Evolutionary conservation across 1,140 invertebrate genomes (phyloP), one percentile per base, ranked within the genome.

Genomic region (Zaprionus ornatus): DNA sequence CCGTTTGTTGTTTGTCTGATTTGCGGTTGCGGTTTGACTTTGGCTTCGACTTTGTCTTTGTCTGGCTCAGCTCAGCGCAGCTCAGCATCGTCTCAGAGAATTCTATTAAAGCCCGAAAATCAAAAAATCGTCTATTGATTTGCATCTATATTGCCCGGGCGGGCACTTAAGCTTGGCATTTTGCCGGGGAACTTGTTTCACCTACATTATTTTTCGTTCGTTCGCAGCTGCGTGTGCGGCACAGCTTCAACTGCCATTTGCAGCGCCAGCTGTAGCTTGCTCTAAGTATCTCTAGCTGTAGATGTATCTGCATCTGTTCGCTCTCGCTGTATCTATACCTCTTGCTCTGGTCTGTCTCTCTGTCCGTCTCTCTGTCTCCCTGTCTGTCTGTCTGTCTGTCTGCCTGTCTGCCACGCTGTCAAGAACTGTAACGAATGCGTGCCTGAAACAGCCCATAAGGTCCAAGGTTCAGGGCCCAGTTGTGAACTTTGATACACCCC

Each of bases 181-280:
- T 84, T 69, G 73, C 60, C 74, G 81, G 29, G 52, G 69, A 90
- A 90, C 85, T 90, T 77, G 85, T 90, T 90, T 90, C 85, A 90
- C 85, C 85, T 90, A 90, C 85, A 90, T 90, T 82, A 67, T 71
- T 79, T 90, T 80, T 10, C 15, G n/a, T n/a, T 74, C 84, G 78
- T 87, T 88, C 81, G 84, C 78, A 90, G 85, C 80, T 84, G 85
- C 84, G 78, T 90, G 85, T 84, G 84, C 74, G 80, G 78, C 74
- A 70, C 35, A 32, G 19, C 32, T 54, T 32, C 48, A 57, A 45
- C 15, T n/a, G 40, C 40, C n/a, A 45, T 45, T 45, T 45, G 40
- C n/a, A 45, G 15, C 40, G 17, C 45, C 17, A 21, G 45, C 19
- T 50, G 45, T 21, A 17, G 15, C n/a, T n/a, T 9, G 15, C 40